These are phyloP conservation scores for Sipha maydis DNA, from an alignment of 2,888 invertebrate species.

Conservation along the genomic window DNA sequence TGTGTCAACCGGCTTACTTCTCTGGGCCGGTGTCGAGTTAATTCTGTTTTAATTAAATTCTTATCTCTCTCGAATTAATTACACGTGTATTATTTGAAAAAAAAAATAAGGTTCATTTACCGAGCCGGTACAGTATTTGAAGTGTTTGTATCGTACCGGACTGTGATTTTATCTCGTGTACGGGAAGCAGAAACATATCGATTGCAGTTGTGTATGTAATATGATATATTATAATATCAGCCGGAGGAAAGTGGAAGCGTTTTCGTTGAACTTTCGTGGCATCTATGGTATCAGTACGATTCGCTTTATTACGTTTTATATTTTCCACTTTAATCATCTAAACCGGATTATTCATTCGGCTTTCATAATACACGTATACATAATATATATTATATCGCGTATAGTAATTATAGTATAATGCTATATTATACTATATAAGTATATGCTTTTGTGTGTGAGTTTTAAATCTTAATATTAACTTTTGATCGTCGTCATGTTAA, in stretches of 20 bases:
- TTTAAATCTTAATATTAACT: not conserved
- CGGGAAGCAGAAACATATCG: too few species aligned
- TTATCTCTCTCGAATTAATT: slow-evolving; percentile 35
- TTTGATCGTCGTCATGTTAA: not conserved
- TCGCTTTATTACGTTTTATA: not conserved
- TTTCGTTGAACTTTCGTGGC: not conserved
- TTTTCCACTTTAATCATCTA: not conserved
- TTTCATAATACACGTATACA: too few species aligned
- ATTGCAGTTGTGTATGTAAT: too few species aligned
- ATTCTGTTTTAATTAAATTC: slow-evolving; percentile 49
- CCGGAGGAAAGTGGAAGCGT: not conserved
- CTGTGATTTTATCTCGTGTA: too few species aligned
- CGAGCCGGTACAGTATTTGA: too few species aligned
- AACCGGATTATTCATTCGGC: not conserved
- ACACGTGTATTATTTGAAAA: not conserved
- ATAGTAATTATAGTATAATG: not conserved
- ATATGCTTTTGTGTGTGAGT: not conserved
- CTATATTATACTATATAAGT: not conserved
- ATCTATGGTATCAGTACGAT: not conserved
- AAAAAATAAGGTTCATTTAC: not conserved
- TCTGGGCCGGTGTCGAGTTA: not conserved
- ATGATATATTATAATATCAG: not conserved
- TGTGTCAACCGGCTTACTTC: not conserved
- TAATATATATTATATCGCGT: too few species aligned
- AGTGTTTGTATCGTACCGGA: too few species aligned